These are phyloP conservation scores for Megaceryle alcyon DNA, from an alignment of 2,797 vertebrate genomes.

Conservation along the genomic window DNA sequence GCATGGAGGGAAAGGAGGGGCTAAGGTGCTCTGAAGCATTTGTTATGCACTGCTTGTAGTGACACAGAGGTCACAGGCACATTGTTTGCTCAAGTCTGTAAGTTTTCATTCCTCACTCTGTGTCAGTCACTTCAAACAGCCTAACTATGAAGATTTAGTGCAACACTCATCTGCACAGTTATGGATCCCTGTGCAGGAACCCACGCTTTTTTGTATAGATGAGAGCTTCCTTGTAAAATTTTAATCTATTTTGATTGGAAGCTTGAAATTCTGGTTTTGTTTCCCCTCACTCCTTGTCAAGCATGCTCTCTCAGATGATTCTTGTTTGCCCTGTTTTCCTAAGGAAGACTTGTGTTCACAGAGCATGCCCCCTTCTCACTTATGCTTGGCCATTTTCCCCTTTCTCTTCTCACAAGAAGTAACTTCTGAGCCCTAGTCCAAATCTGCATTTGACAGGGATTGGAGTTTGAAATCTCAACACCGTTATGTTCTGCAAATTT, in stretches of 20 bases:
- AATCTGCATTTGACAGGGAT: neutral
- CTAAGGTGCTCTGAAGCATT: neutral
- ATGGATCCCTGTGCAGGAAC: neutral
- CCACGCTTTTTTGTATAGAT: neutral
- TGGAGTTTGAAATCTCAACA: neutral
- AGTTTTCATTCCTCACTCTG: neutral
- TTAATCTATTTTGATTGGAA: neutral
- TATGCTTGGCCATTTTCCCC: neutral
- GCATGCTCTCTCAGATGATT: neutral
- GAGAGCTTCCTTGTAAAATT: neutral
- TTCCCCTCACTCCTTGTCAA: neutral
- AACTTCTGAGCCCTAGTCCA: neutral
- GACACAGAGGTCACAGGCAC: neutral
- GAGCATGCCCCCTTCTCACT: neutral
- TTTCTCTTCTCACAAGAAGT: neutral
- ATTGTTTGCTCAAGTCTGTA: conserved; percentile 20
- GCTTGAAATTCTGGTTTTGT: neutral
- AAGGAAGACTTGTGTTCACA: neutral
- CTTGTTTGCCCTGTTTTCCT: neutral
- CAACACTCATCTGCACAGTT: neutral
- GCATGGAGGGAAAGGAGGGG: neutral
- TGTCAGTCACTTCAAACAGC: neutral
- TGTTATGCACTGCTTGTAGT: neutral
- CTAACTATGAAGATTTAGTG: neutral
- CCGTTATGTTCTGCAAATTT: neutral